Percentiles rank a stretch among this genome's conserved stretches.
Evolutionary conservation across 1,140 invertebrate species (phyloP).

Genomic region (Acromyrmex heyeri): DNA sequence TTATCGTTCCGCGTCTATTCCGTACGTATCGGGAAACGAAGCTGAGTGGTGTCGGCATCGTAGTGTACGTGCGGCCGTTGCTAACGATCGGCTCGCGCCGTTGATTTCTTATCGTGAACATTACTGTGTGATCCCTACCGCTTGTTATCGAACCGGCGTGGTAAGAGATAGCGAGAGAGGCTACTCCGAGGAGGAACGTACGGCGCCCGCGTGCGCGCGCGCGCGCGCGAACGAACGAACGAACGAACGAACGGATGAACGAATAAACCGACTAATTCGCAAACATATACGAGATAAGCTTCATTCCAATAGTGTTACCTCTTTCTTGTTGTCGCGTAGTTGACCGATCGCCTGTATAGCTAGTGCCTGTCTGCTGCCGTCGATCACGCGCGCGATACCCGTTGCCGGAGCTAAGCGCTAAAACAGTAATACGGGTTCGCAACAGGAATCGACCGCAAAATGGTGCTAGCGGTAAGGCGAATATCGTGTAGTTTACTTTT

Average conservation of each 20-base stretch:
- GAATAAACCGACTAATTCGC: neutral
- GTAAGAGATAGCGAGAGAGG: no score
- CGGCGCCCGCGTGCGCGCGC: neutral
- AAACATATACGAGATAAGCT: neutral
- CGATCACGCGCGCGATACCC: constrained; percentile 23
- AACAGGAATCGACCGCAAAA: constrained; percentile 74
- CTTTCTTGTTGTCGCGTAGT: constrained; percentile 4
- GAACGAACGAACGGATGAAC: neutral
- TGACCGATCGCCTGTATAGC: constrained; percentile 36
- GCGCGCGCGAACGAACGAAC: constrained; percentile 4
- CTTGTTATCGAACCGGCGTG: constrained; percentile 1
- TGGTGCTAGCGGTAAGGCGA: constrained; percentile 78
- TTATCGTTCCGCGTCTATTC: constrained; percentile 52
- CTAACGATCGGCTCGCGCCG: constrained; percentile 74
- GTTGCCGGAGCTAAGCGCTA: constrained; percentile 42
- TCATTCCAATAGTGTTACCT: constrained; percentile 4
- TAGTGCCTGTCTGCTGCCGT: constrained; percentile 23
- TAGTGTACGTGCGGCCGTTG: constrained; percentile 57
- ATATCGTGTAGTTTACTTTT: constrained; percentile 69
- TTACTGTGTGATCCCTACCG: neutral
- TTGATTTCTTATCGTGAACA: neutral
- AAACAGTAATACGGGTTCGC: constrained; percentile 73
- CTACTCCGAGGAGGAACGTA: no score
- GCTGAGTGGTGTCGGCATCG: constrained; percentile 73
- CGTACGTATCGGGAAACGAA: neutral